Percentiles rank a stretch among this genome's conserved stretches.
Conservation (phyloP, 2,888 invertebrate species). For the Argyresthia albistria region DNA sequence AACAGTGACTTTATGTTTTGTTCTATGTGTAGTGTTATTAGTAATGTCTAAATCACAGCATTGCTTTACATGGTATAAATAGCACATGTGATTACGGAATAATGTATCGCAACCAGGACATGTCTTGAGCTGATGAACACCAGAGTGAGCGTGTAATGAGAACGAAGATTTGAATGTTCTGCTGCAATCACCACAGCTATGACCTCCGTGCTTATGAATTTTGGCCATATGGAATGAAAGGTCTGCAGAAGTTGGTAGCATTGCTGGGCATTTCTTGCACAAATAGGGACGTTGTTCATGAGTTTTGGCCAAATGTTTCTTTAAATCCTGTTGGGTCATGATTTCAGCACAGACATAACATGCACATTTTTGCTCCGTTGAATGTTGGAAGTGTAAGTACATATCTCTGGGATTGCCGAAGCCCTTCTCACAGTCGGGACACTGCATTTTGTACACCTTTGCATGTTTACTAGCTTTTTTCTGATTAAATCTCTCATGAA, state of each 20-base stretch:
- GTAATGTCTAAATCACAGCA: constrained; percentile 40
- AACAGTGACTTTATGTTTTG: constrained; percentile 28
- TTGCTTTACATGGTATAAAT: constrained; percentile 37
- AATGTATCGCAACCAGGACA: constrained; percentile 44
- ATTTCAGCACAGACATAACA: constrained; percentile 45
- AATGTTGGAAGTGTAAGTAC: constrained; percentile 43
- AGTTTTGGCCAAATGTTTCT: constrained; percentile 26
- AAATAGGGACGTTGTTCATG: constrained; percentile 29
- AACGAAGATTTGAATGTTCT: constrained; percentile 31
- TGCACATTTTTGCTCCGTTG: constrained; percentile 36
- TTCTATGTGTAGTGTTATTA: constrained; percentile 20
- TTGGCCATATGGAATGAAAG: constrained; percentile 26
- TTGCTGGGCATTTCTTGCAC: constrained; percentile 45
- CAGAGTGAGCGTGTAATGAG: constrained; percentile 39
- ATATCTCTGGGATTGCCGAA: constrained; percentile 34
- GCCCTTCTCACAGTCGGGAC: constrained; percentile 39
- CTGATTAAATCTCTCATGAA: neutral
- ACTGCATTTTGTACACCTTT: constrained; percentile 15
- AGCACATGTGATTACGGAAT: constrained; percentile 48
- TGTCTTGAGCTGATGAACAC: constrained; percentile 32
- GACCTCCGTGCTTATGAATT: constrained; percentile 31
- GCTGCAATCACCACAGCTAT: constrained; percentile 49
- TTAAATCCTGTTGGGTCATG: constrained; percentile 35
- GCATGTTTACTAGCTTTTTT: neutral
- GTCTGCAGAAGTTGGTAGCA: constrained; percentile 24